Evolutionary conservation across 2,113 vertebrate species (phyloP).

Genomic region (Myrmophylax atrothorax): DNA sequence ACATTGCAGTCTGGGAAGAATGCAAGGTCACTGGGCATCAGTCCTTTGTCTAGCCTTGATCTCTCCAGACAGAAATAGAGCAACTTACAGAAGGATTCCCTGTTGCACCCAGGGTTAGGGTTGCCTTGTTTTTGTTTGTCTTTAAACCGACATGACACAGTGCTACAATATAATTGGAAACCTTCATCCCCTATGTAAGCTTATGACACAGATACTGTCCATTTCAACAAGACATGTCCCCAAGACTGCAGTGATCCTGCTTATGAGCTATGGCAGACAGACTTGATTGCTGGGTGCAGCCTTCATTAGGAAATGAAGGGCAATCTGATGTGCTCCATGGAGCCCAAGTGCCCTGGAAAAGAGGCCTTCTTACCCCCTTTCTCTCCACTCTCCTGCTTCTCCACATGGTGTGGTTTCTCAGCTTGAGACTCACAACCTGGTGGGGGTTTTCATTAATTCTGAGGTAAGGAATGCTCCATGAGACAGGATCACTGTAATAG

Average conservation of each 20-base stretch:
- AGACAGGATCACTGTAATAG: conserved; percentile 77
- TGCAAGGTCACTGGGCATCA: conserved; percentile 26
- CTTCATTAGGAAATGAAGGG: conserved; percentile 25
- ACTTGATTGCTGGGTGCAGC: not conserved
- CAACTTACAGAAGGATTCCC: not conserved
- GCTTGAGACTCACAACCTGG: not conserved
- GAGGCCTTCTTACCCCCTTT: not conserved
- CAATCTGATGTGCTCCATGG: not conserved
- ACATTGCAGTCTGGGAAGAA: not conserved
- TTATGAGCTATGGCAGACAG: not conserved
- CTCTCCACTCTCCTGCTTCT: not conserved
- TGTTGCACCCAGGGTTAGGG: not conserved
- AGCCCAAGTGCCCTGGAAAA: not conserved
- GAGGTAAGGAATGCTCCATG: not conserved
- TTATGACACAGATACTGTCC: conserved; percentile 68
- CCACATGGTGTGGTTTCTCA: not conserved
- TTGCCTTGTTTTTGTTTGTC: conserved; percentile 1
- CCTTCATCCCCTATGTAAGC: conserved; percentile 22
- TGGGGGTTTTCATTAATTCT: not conserved
- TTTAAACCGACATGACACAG: not conserved
- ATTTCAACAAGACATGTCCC: conserved; percentile 50
- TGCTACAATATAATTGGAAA: not conserved
- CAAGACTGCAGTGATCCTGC: conserved; percentile 71
- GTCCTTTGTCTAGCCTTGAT: conserved; percentile 22
- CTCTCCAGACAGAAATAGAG: conserved; percentile 2